Evolutionary conservation across 1,140 invertebrate species (phyloP).

Genomic region (Halictus rubicundus): DNA sequence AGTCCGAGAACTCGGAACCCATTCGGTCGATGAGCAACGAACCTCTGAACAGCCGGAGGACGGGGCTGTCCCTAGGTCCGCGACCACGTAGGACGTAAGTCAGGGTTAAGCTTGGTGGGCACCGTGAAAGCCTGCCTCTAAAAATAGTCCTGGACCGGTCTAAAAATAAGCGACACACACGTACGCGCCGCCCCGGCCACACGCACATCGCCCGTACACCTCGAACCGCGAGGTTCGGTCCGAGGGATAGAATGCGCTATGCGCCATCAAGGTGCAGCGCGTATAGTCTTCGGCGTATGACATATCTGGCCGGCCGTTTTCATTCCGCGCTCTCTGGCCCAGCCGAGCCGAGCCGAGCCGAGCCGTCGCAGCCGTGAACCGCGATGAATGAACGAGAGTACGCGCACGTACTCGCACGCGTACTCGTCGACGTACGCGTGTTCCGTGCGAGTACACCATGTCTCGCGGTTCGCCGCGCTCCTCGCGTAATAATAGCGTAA

Average conservation of each 20-base stretch:
- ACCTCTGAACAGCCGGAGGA: neutral
- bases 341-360: neutral
- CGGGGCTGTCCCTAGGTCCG: constrained; percentile 43
- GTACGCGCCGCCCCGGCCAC: constrained; percentile 13
- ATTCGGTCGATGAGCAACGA: neutral
- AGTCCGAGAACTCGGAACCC: neutral
- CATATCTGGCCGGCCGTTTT: constrained; percentile 36
- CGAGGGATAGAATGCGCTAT: constrained; percentile 41
- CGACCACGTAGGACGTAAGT: constrained; percentile 66
- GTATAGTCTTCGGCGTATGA: constrained; percentile 44
- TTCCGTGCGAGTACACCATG: neutral
- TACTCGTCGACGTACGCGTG: neutral
- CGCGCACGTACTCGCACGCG: neutral
- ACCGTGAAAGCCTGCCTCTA: constrained; percentile 67
- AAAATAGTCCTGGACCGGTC: constrained; percentile 72
- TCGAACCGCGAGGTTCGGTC: constrained; percentile 21
- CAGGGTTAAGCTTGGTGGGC: constrained; percentile 71
- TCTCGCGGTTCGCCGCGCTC: neutral
- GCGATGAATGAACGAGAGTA: constrained; percentile 48
- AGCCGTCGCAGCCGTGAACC: constrained; percentile 26
- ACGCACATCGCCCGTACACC: neutral
- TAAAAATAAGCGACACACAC: constrained; percentile 71
- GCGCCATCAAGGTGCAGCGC: constrained; percentile 40
- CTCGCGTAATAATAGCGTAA: constrained; percentile 39
- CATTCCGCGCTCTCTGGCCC: constrained; percentile 36